Base-by-base conservation (phyloP, 1,140 invertebrate genomes). In the Trypoxylus dichotomus region DNA sequence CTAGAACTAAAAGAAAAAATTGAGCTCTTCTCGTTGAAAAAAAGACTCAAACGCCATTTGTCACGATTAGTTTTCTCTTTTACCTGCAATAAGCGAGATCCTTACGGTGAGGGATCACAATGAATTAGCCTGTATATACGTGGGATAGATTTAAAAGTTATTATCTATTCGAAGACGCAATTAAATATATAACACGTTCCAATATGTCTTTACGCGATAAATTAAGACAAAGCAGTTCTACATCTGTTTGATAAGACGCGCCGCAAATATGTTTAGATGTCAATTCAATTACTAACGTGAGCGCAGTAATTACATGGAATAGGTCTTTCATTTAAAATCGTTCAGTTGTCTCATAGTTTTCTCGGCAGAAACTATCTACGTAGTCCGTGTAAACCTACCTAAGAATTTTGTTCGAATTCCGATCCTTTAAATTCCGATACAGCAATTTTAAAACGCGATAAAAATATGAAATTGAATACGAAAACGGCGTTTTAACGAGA, bases 391-490 rank as follows among this genome's bases (percentile, higher is more conserved):
- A 37, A 37, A 8, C 32, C 32, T 37, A 5, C 10, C 8, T n/a
- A 54, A 19, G 32, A 19, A n/a, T 15, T 54, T 54, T 54, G 47
- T 54, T 68, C 21, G 60, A 68, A 68, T 68, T 68, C 60, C 60
- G 24, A 68, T 68, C 60, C 19, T 24, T 21, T 68, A 24, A 68
- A 68, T 68, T 68, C 24, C 60, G 60, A 68, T 68, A 68, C 60
- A 24, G 60, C 60, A 68, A 68, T 68, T 68, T 68, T 68, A 68
- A 68, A 27, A 68, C 60, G 24, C 60, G 60, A 25, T 8, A 68
- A 68, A 68, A 68, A 68, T 68, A 68, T 68, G 60, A 68, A 68
- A 68, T 68, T 68, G 60, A 68, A 68, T 68, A 68, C 60, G 60
- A 68, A 68, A 68, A 68, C 21, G 60, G 27, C 60, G 60, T 68